Conservation (phyloP, 2,797 vertebrate species). For the Sebastolobus alascanus region DNA sequence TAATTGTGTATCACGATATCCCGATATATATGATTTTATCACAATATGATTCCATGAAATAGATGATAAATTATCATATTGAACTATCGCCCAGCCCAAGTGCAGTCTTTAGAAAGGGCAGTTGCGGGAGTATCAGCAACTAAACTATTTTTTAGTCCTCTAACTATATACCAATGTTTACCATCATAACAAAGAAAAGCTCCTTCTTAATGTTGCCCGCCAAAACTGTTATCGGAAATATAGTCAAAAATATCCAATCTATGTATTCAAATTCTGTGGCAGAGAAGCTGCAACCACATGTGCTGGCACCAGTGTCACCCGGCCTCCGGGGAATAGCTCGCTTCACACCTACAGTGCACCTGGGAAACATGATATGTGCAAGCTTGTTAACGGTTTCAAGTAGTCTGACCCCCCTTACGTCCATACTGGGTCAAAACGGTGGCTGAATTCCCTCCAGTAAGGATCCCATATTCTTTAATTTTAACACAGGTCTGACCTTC, state of each 20-base stretch:
- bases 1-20: too few relatives aligned
- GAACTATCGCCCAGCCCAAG: background rate
- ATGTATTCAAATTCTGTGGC: slow-evolving; percentile 19
- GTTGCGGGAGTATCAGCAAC: background rate
- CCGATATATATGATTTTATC: too few relatives aligned
- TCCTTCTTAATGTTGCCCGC: background rate
- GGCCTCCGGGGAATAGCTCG: slow-evolving; percentile 27
- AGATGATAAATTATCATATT: background rate
- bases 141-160: background rate
- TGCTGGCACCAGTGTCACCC: slow-evolving; percentile 19
- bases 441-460: slow-evolving; percentile 4
- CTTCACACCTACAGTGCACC: slow-evolving; percentile 58
- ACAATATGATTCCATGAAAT: too few relatives aligned
- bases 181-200: background rate
- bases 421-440: slow-evolving; percentile 15
- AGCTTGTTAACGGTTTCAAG: slow-evolving; percentile 46
- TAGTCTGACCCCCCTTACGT: slow-evolving; percentile 29
- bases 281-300: slow-evolving; percentile 37
- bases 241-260: slow-evolving; percentile 1
- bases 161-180: background rate
- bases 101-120: slow-evolving; percentile 4
- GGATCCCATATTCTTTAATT: background rate
- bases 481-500: background rate
- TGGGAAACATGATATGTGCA: slow-evolving; percentile 52
- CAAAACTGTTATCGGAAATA: background rate